Evolutionary conservation across 2,888 invertebrate genomes (phyloP).

Genomic region (Hemicrepidius hirtus): DNA sequence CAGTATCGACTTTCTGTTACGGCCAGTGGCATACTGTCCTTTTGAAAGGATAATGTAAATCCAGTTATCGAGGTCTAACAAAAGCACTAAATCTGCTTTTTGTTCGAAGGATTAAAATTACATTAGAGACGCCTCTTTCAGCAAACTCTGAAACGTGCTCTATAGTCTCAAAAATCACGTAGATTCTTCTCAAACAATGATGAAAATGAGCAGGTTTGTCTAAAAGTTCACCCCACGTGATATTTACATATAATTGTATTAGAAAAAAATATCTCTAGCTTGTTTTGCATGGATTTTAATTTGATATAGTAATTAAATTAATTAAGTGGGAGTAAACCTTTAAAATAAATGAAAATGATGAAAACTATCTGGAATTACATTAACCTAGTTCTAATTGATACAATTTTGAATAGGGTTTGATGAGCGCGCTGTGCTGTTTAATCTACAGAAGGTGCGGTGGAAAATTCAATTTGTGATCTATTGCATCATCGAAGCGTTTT

Average conservation of each 20-base stretch:
- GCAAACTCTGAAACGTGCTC: slow-evolving; percentile 35
- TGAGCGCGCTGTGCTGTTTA: slow-evolving; percentile 32
- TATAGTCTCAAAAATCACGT: slow-evolving; percentile 25
- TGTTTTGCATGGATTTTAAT: too few species aligned
- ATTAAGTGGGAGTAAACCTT: neutral
- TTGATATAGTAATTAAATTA: neutral
- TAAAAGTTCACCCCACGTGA: neutral
- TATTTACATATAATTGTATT: neutral
- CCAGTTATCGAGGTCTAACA: slow-evolving; percentile 42
- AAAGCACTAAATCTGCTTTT: slow-evolving; percentile 46
- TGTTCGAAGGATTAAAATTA: slow-evolving; percentile 47
- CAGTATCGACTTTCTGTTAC: slow-evolving; percentile 20
- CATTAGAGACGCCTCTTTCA: slow-evolving; percentile 36
- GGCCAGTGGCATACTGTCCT: slow-evolving; percentile 39
- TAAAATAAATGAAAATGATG: neutral
- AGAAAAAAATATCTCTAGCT: too few species aligned
- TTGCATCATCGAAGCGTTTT: slow-evolving; percentile 33
- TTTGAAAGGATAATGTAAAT: slow-evolving; percentile 44
- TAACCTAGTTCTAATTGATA: slow-evolving; percentile 48
- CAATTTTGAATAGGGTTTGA: slow-evolving; percentile 40
- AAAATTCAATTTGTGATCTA: slow-evolving; percentile 47
- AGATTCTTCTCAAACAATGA: neutral
- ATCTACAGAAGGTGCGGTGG: slow-evolving; percentile 44
- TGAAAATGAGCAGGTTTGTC: neutral
- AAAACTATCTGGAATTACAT: slow-evolving; percentile 28